Base-by-base conservation (phyloP, 2,888 invertebrate species). In the Hymenopus coronatus region DNA sequence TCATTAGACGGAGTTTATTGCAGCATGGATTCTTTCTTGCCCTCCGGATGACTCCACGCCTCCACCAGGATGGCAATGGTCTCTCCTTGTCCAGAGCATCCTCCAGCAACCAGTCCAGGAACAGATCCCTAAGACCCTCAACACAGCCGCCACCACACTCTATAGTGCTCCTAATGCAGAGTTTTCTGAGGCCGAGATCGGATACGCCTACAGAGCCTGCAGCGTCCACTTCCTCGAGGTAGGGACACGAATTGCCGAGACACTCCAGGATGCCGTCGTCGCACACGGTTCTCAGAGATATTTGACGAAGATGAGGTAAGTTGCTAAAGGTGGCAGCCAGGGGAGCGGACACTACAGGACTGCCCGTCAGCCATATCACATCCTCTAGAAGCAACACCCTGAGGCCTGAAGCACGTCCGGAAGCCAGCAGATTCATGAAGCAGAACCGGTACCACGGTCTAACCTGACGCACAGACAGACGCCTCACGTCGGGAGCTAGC, bases 1-100 rank as follows among this genome's bases (percentile, higher is more conserved):
- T 89, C 54, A 90, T 88, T 25, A 89, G 20, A 20, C 88, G 27
- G 28, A 91, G 33, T 14, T 90, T 85, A 28, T n/a, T 30, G 84
- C 91, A 91, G 85, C 91, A 91, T 8, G 89, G 88, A 83, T 90
- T 91, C 88, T 89, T 91, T n/a, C 89, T 70, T n/a, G 90, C 89
- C 70, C 89, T 33, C 9, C 88, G 87, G 8, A 91, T 89, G 9
- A 91, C 89, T 88, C 89, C 88, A 0, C 89, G 33, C 12, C 90
- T 85, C 91, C 91, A 91, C 90, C 91, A 91, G 28, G 28, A 40
- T 15, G 90, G 90, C 85, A 90, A 85, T 15, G 89, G 20, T 12
- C 89, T 89, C 27, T 89, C 82, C 6, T 88, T 85, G 81, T 90
- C 89, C 33, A 90, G 82, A 12, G 90, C 89, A 54, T 90, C 90